Percentiles rank a stretch among this genome's conserved stretches.
Evolutionary conservation across 2,888 invertebrate genomes (phyloP).

Genomic region (Hydroisotoma schaefferi): DNA sequence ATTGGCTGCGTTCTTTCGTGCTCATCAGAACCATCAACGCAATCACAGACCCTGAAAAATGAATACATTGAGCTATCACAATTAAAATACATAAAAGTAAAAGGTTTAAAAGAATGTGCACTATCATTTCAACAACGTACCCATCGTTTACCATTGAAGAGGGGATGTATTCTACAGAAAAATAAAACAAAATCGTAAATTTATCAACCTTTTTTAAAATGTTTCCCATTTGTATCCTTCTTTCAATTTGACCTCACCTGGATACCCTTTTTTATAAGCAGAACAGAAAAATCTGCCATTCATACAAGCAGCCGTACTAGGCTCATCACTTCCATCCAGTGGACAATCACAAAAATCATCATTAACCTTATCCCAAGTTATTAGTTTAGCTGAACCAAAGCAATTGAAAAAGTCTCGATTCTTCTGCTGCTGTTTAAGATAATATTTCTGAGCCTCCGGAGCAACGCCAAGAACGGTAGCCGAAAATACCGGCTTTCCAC

Average conservation of each 20-base stretch:
- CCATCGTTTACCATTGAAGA: slow-evolving; percentile 56
- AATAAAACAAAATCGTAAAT: too few relatives aligned
- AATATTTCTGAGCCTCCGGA: slow-evolving; percentile 37
- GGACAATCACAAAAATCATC: slow-evolving; percentile 91
- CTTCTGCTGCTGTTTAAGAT: slow-evolving; percentile 17
- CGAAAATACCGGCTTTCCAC: slow-evolving; percentile 33
- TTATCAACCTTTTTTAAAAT: slow-evolving; percentile 2
- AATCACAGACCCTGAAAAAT: slow-evolving; percentile 24
- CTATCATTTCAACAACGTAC: slow-evolving; percentile 15
- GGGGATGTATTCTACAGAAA: slow-evolving; percentile 48
- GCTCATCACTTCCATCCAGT: slow-evolving; percentile 55
- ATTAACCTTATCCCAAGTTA: slow-evolving; percentile 69
- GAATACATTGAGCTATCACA: slow-evolving; percentile 7
- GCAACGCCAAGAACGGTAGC: slow-evolving; percentile 37
- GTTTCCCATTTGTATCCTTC: background rate
- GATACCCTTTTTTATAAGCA: slow-evolving; percentile 25
- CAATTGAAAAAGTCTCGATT: slow-evolving; percentile 50
- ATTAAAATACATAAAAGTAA: background rate
- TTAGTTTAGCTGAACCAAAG: slow-evolving; percentile 54
- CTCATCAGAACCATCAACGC: slow-evolving; percentile 44
- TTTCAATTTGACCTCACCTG: slow-evolving; percentile 24
- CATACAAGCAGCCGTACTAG: slow-evolving; percentile 55
- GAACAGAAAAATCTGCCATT: slow-evolving; percentile 50
- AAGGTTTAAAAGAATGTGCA: background rate
- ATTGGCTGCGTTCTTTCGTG: slow-evolving; percentile 22